phyloP scores from a whole-genome alignment of 2,888 invertebrate genomes.

The Julus scandinavius region DNA sequence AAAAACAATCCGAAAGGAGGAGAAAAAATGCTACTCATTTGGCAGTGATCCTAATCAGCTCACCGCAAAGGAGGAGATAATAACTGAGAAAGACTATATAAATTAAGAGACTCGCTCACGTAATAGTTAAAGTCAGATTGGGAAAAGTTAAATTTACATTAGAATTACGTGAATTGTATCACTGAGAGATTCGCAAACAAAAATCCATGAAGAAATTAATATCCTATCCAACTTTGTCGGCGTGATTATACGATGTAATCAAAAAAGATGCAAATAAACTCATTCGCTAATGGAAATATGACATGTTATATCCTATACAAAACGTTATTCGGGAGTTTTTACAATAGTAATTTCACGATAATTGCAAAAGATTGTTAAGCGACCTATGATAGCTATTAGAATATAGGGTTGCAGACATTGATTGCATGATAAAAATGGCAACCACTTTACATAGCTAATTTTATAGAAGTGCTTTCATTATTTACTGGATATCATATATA shows the following conservation, averaged over 20 bases:
- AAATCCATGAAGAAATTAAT: conserved; percentile 10
- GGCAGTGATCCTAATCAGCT: conserved; percentile 44
- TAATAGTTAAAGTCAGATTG: neutral
- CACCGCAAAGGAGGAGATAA: conserved; percentile 31
- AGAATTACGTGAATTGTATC: neutral
- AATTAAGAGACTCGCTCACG: conserved; percentile 27
- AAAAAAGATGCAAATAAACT: conserved; percentile 31
- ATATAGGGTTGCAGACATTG: too few relatives aligned
- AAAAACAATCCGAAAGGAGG: conserved; percentile 12
- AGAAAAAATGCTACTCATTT: conserved; percentile 35
- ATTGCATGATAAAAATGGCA: too few relatives aligned
- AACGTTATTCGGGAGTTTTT: neutral
- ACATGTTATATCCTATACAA: neutral
- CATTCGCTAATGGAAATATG: neutral
- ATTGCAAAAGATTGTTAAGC: neutral
- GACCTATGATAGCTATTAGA: neutral
- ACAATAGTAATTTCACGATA: neutral
- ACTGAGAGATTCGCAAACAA: neutral
- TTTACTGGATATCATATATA: too few relatives aligned
- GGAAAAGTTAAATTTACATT: neutral
- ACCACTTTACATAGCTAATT: too few relatives aligned
- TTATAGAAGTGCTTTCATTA: too few relatives aligned
- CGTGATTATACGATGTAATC: neutral
- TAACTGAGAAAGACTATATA: conserved; percentile 6
- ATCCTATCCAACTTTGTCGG: neutral